Percentiles rank a stretch among this genome's conserved stretches.
These are phyloP conservation scores for Meleagris gallopavo DNA, from an alignment of 2,113 vertebrate species.

Conservation along the genomic window DNA sequence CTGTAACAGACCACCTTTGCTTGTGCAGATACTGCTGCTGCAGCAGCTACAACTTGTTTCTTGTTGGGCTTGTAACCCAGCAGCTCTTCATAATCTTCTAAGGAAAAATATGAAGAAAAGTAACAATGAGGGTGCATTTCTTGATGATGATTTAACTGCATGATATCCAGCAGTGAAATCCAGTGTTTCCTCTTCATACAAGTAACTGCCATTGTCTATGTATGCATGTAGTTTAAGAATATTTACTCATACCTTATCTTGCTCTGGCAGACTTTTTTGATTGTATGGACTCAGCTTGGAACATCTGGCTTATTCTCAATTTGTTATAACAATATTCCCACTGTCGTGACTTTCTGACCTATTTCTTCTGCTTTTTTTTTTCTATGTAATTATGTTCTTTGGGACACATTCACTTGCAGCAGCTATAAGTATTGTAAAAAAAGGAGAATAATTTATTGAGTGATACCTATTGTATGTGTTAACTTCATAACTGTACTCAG, in stretches of 20 bases:
- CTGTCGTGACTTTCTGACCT: background rate
- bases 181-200: background rate
- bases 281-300: background rate
- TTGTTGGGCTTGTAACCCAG: background rate
- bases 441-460: background rate
- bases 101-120: background rate
- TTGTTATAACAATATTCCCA: background rate
- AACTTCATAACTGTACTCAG: fast-evolving
- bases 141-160: background rate
- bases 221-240: background rate
- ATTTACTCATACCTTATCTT: background rate
- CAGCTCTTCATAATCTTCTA: background rate
- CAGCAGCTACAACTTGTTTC: background rate
- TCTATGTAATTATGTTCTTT: background rate
- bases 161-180: background rate
- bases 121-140: background rate
- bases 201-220: background rate
- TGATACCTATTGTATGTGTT: background rate
- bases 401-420: background rate
- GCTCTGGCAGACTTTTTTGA: background rate
- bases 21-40: background rate
- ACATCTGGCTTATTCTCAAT: fast-evolving
- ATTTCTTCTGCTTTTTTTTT: background rate
- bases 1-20: background rate
- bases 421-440: background rate